These are phyloP conservation scores for Eustalomyia histrio DNA, from an alignment of 2,888 invertebrate genomes.

Conservation along the genomic window DNA sequence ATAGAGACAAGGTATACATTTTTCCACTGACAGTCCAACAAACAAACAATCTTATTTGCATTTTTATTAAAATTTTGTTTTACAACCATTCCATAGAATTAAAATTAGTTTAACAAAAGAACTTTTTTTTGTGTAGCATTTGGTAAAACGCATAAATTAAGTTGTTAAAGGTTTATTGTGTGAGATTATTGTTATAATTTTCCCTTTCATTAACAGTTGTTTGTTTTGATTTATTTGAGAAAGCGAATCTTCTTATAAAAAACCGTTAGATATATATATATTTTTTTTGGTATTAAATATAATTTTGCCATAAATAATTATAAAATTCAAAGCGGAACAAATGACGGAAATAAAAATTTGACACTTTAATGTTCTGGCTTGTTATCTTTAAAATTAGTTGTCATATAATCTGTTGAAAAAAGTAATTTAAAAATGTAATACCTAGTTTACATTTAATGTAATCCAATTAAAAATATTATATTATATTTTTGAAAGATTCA, in stretches of 20 bases:
- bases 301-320: neutral
- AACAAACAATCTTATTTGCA: neutral
- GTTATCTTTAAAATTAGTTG: too few species aligned
- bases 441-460: too few species aligned
- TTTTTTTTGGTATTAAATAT: too few species aligned
- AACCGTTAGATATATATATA: too few species aligned
- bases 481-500: too few species aligned
- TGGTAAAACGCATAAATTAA: conserved; percentile 39
- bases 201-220: neutral
- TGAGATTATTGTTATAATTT: neutral
- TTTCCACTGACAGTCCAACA: neutral
- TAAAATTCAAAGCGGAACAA: neutral
- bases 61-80: neutral
- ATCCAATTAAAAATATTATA: too few species aligned
- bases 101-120: neutral
- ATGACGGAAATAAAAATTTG: neutral
- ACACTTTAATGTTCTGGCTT: neutral
- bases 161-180: neutral
- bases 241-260: neutral
- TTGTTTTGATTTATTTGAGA: neutral
- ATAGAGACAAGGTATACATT: neutral
- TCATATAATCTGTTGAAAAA: too few species aligned
- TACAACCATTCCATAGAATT: neutral
- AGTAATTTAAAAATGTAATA: too few species aligned
- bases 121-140: neutral